These are phyloP conservation scores for Nymphalis c-album DNA, from an alignment of 2,888 invertebrate species.

Conservation along the genomic window DNA sequence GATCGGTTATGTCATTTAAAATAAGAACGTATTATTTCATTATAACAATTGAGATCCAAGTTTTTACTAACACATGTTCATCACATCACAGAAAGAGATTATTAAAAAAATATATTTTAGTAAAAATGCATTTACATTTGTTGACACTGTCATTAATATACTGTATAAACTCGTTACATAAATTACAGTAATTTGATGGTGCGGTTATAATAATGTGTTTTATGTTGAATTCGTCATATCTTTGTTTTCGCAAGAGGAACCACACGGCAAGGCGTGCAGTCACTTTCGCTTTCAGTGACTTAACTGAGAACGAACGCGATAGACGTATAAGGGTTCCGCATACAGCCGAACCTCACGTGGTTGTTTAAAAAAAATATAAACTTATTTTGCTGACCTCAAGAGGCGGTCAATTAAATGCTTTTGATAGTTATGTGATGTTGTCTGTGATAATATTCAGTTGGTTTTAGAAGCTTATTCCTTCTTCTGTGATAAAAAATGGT, in stretches of 20 bases:
- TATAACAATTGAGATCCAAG: too few species aligned
- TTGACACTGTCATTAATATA: neutral
- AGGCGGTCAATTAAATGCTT: neutral
- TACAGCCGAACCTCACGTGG: slow-evolving; percentile 24
- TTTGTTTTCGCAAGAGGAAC: slow-evolving; percentile 43
- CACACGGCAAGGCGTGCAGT: slow-evolving; percentile 44
- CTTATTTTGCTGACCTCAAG: neutral
- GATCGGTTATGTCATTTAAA: too few species aligned
- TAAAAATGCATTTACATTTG: neutral
- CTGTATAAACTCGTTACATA: slow-evolving; percentile 7
- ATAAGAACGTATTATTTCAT: too few species aligned
- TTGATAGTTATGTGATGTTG: slow-evolving; percentile 15
- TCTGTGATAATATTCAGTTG: slow-evolving; percentile 22
- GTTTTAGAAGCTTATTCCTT: slow-evolving; percentile 10
- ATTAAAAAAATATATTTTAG: too few species aligned
- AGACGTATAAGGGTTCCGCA: slow-evolving; percentile 49
- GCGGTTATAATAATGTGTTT: slow-evolving; percentile 19
- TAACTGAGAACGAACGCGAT: slow-evolving; percentile 52
- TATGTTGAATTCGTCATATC: slow-evolving; percentile 35
- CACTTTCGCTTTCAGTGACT: slow-evolving; percentile 73
- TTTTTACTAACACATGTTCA: too few species aligned
- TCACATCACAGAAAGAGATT: too few species aligned
- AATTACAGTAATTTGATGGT: slow-evolving; percentile 20
- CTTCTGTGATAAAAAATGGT: slow-evolving; percentile 53
- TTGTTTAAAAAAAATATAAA: neutral